A percentile compares a stretch with the other conserved stretches of the same genome.
These are phyloP conservation scores for Meteorus cinctellus DNA, from an alignment of 2,888 invertebrate genomes.

Conservation along the genomic window DNA sequence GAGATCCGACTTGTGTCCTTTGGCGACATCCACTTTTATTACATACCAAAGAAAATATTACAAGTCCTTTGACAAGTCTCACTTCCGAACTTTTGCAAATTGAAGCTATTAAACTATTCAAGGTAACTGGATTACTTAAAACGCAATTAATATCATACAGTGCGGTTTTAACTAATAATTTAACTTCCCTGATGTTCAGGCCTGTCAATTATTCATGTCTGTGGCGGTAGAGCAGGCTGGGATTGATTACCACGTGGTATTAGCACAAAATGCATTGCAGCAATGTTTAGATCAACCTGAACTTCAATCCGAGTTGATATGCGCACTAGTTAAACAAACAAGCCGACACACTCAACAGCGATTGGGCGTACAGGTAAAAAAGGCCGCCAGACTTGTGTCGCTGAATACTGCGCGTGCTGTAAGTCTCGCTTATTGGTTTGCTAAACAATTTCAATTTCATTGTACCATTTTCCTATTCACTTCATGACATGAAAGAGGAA, in stretches of 20 bases:
- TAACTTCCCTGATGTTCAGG: conserved; percentile 76
- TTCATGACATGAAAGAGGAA: conserved; percentile 23
- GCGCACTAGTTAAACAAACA: conserved; percentile 93
- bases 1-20: conserved; percentile 92
- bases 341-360: conserved; percentile 88
- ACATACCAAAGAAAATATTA: conserved; percentile 92
- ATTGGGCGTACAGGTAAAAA: conserved; percentile 86
- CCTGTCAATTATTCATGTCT: conserved; percentile 96
- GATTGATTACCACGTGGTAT: conserved; percentile 97
- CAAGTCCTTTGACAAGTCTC: conserved; percentile 91
- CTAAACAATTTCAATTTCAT: conserved; percentile 59
- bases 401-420: conserved; percentile 74
- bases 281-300: conserved; percentile 92
- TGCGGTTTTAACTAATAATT: neutral
- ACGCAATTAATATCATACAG: neutral
- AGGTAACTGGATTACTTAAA: conserved; percentile 75
- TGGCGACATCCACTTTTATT: conserved; percentile 95
- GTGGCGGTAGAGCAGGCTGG: conserved; percentile 96
- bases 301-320: conserved; percentile 94
- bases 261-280: conserved; percentile 96
- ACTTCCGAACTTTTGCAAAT: conserved; percentile 91
- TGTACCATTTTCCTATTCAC: conserved; percentile 61
- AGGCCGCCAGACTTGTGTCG: conserved; percentile 75
- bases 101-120: conserved; percentile 94
- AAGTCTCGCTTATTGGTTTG: conserved; percentile 74